Conservation (phyloP, 2,888 invertebrate genomes). For the Celastrina argiolus region DNA sequence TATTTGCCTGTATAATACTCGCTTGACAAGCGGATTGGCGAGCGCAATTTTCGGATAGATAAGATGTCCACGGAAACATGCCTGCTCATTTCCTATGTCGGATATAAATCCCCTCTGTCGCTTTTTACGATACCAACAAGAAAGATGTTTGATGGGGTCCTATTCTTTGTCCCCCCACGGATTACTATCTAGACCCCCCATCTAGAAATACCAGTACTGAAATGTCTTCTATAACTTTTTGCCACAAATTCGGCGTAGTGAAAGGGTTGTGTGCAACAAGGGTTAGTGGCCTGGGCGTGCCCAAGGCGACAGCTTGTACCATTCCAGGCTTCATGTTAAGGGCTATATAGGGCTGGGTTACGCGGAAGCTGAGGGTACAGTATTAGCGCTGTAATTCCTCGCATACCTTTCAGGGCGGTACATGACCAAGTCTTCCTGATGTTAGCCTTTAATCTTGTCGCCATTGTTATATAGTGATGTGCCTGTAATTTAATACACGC, state of each 20-base stretch:
- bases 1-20: no score
- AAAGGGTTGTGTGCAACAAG: conserved; percentile 68
- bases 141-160: no score
- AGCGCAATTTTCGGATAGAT: no score
- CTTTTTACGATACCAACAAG: no score
- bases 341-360: conserved; percentile 44
- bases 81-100: no score
- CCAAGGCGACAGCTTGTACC: conserved; percentile 45
- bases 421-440: conserved; percentile 33
- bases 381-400: conserved; percentile 36
- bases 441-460: conserved; percentile 13
- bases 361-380: conserved; percentile 40
- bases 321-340: conserved; percentile 45
- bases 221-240: conserved; percentile 25
- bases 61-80: no score
- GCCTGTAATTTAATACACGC: not conserved
- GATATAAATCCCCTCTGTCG: no score
- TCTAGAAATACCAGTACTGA: conserved; percentile 30
- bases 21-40: no score
- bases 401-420: conserved; percentile 34
- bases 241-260: conserved; percentile 61
- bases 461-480: not conserved
- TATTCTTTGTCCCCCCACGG: no score
- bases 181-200: no score
- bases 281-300: conserved; percentile 71